phyloP scores from a whole-genome alignment of 2,888 invertebrate genomes.

The Chrysolina haemoptera region DNA sequence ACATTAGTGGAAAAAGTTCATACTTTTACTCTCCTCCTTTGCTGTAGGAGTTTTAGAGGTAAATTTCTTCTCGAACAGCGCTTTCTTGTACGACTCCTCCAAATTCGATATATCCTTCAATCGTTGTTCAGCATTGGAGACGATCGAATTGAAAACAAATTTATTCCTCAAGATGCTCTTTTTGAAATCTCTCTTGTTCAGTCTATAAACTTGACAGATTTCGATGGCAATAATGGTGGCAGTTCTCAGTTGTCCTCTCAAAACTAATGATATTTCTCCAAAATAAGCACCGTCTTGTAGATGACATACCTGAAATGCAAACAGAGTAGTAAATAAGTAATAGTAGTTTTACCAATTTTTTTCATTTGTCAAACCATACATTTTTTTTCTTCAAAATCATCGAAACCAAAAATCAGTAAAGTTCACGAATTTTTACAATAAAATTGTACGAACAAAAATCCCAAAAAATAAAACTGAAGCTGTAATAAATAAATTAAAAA shows the following conservation, averaged over 20 bases:
- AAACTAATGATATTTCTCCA: constrained; percentile 75
- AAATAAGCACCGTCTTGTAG: constrained; percentile 68
- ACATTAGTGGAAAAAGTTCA: background rate
- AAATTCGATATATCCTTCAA: constrained; percentile 13
- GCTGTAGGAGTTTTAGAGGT: background rate
- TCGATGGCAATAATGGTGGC: constrained; percentile 76
- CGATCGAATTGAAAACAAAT: constrained; percentile 7
- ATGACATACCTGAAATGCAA: constrained; percentile 40
- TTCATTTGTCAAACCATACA: no score
- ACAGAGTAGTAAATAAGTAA: no score
- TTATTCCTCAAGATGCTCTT: constrained; percentile 11
- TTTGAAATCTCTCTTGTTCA: constrained; percentile 73
- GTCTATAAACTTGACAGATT: constrained; percentile 75
- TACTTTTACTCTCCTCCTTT: background rate
- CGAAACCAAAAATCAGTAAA: no score
- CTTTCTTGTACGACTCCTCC: constrained; percentile 24
- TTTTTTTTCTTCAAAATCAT: no score
- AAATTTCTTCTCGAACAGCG: constrained; percentile 18
- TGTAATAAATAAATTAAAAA: no score
- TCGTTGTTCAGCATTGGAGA: constrained; percentile 19
- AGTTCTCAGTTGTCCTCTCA: constrained; percentile 72
- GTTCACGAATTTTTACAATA: no score
- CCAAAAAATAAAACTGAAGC: no score
- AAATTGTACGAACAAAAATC: no score
- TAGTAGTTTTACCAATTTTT: no score